These are phyloP conservation scores for Rousettus madagascariensis DNA, from an alignment of 2,797 vertebrate species.

Conservation along the genomic window DNA sequence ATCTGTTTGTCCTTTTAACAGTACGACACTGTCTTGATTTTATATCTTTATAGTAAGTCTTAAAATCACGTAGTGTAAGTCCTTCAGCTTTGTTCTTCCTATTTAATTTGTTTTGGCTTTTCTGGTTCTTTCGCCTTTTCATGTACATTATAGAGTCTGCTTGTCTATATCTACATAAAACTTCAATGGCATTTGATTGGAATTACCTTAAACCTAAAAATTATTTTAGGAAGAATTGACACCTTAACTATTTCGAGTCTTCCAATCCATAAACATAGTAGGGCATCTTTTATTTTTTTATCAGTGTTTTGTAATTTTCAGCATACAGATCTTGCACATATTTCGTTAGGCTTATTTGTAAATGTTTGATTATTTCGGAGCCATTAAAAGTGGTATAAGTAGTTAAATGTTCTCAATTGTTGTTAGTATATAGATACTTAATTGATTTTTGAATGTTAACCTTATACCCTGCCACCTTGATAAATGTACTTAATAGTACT, in stretches of 20 bases:
- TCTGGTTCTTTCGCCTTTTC: background rate
- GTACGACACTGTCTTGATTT: background rate
- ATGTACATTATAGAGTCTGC: slow-evolving; percentile 3
- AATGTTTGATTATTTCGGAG: slow-evolving; percentile 4
- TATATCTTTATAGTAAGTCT: background rate
- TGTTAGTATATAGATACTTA: background rate
- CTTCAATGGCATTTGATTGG: background rate
- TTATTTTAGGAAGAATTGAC: background rate
- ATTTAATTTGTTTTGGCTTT: slow-evolving; percentile 4
- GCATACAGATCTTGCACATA: background rate
- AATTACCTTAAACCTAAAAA: slow-evolving; percentile 11
- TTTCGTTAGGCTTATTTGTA: background rate
- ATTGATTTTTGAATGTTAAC: slow-evolving; percentile 35
- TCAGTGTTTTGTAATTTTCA: slow-evolving; percentile 5
- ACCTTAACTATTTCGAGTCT: background rate
- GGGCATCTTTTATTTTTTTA: slow-evolving; percentile 25
- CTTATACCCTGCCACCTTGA: background rate
- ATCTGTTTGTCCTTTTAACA: background rate
- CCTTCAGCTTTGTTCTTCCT: background rate
- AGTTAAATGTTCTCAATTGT: slow-evolving; percentile 4
- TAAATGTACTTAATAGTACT: slow-evolving; percentile 34
- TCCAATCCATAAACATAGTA: background rate
- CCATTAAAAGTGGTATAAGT: background rate
- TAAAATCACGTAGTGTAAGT: background rate
- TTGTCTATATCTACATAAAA: background rate